Evolutionary conservation across 2,797 vertebrate genomes (phyloP).

Genomic region (Masticophis lateralis): DNA sequence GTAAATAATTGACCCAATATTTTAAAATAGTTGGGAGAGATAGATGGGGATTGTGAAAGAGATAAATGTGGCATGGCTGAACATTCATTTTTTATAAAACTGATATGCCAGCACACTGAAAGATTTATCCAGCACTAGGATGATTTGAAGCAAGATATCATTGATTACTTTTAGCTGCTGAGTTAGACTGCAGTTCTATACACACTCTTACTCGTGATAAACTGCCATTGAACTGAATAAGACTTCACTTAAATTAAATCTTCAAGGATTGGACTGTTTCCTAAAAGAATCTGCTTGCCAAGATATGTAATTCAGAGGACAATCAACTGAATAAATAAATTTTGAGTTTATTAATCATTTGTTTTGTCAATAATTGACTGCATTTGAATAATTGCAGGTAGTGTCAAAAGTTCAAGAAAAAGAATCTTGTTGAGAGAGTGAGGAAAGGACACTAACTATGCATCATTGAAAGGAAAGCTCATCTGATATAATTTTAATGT

Average conservation of each 20-base stretch:
- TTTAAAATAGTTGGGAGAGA: constrained; percentile 9
- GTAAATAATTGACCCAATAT: constrained; percentile 17
- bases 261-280: not conserved
- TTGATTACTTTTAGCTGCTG: not conserved
- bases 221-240: not conserved
- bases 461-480: not conserved
- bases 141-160: constrained; percentile 1
- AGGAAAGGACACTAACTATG: not conserved
- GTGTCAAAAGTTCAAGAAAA: not conserved
- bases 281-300: not conserved
- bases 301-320: not conserved
- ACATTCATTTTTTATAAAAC: constrained; percentile 17
- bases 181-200: not conserved
- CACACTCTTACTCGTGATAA: not conserved
- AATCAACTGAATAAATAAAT: not conserved
- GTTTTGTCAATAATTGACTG: not conserved
- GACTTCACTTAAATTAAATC: not conserved
- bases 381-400: not conserved
- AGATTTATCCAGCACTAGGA: not conserved
- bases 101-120: not conserved
- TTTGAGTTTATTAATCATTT: not conserved
- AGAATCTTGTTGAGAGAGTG: not conserved
- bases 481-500: not conserved
- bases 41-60: not conserved
- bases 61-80: not conserved